Evolutionary conservation across 2,113 vertebrate species (phyloP).

Genomic region (Paradoxurus hermaphroditus): DNA sequence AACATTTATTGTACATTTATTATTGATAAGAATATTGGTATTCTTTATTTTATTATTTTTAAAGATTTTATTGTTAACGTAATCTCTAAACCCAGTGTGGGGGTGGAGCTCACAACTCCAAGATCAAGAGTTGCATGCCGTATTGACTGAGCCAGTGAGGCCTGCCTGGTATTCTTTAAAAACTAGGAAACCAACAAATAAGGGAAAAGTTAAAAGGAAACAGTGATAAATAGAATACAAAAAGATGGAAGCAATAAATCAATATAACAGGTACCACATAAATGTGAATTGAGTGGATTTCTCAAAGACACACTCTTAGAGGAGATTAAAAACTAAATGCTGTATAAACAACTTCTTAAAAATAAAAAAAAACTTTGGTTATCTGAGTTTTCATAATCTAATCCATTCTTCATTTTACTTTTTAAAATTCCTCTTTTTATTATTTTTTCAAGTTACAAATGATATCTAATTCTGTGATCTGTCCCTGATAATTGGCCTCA

Average conservation of each 20-base stretch:
- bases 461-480: background rate
- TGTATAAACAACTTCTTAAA: constrained; percentile 4
- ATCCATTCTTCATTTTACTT: background rate
- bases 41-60: background rate
- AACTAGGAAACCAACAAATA: background rate
- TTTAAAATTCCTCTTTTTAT: constrained; percentile 6
- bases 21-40: background rate
- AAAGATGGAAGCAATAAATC: background rate
- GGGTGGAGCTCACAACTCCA: no score
- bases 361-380: background rate
- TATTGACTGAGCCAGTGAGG: no score
- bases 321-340: background rate
- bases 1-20: background rate
- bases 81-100: no score
- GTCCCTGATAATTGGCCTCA: background rate
- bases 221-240: background rate
- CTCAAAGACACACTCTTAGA: background rate
- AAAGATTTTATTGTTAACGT: no score
- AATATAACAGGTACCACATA: background rate
- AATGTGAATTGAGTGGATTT: background rate
- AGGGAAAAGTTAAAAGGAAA: background rate
- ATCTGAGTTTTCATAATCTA: background rate
- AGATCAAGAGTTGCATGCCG: no score
- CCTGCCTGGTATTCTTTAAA: background rate
- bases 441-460: constrained; percentile 8